Base-by-base conservation (phyloP, 1,140 invertebrate genomes). In the Papilio aristodemus region DNA sequence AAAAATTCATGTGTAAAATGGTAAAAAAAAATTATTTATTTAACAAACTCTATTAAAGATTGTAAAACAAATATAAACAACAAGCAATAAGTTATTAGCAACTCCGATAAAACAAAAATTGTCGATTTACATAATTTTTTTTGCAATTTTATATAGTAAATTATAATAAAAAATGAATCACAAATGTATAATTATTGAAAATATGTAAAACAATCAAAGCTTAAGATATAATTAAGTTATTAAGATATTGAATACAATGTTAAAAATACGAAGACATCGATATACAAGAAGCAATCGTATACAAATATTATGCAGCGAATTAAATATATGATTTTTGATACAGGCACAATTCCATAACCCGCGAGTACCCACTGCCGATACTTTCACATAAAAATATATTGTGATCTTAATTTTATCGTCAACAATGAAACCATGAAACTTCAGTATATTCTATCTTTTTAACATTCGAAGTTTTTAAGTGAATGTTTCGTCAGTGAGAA, bases 1-100 rank as follows among this genome's bases (percentile, higher is more conserved):
- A 75, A 67, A 71, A 54, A n/a, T 76, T 69, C 67, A 68, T 72
- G 46, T 74, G 36, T 70, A 43, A 43, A 43, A 43, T 43, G 41
- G 17, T 43, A 17, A 43, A 43, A 43, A 43, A 43, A 43, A 43
- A 8, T 17, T 19, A 17, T 7, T 14, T 43, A n/a, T n/a, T n/a
- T 17, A 4, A 14, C n/a, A 43, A 17, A 17, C 14, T 14, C n/a
- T 14, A 19, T 17, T n/a, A 43, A 25, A 7, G 8, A 27, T 25
- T 57, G 22, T 22, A 13, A 13, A 41, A 41, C n/a, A 41, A 13
- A 13, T 41, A 41, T 41, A 3, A 4, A 41, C 2, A 41, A 41
- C 9, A 41, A 41, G 9, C 9, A 41, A 13, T 4, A 41, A 41
- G 10, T 13, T 41, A 41, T 4, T 41, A 11, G 10, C 25, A 10